Base-by-base conservation (phyloP, 2,113 vertebrate genomes). In the Myrmophylax atrothorax region DNA sequence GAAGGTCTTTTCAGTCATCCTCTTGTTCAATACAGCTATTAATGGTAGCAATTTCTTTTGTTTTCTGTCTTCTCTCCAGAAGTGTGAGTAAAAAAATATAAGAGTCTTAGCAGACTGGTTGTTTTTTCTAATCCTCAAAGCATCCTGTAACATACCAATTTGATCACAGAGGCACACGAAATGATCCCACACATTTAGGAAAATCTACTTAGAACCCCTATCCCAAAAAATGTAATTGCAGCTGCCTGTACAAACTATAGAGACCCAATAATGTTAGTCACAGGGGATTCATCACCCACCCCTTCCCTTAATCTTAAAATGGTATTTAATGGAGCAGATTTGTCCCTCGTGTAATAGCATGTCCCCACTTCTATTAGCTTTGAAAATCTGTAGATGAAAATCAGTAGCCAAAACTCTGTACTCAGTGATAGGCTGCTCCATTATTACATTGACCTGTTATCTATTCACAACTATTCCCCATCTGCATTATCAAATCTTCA, bases 61-160 rank as follows among this genome's bases (percentile, higher is more conserved):
- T 84, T 93, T 84, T 59, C 44, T 56, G 7, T 31, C 26, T 64
- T 87, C 9, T 91, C 28, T 40, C 31, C 37, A 83, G 47, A 8
- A 68, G 5, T 2, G 0, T 46, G 29, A 78, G 24, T 44, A 49
- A 90, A 90, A 90, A 91, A 87, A 63, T 84, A 59, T 18, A 73
- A 62, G 5, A 22, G 1, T 29, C 10, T 60, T 63, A 58, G 26
- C 5, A 56, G 69, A 26, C 0, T 2, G 5, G 20, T 3, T 74
- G 14, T 8, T 58, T 70, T 74, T 75, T 35, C 18, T 79, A 3
- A 22, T 82, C 22, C 38, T 93, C 24, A 23, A 22, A 75, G n/a
- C 24, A n/a, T 64, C 85, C 20, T 25, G 15, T 80, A 15, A 37
- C 17, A 40, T 40, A 56, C 3, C 17, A 35, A 3, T 78, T 59